Evolutionary conservation across 2,797 vertebrate genomes (phyloP).

Genomic region (Iguana delicatissima): DNA sequence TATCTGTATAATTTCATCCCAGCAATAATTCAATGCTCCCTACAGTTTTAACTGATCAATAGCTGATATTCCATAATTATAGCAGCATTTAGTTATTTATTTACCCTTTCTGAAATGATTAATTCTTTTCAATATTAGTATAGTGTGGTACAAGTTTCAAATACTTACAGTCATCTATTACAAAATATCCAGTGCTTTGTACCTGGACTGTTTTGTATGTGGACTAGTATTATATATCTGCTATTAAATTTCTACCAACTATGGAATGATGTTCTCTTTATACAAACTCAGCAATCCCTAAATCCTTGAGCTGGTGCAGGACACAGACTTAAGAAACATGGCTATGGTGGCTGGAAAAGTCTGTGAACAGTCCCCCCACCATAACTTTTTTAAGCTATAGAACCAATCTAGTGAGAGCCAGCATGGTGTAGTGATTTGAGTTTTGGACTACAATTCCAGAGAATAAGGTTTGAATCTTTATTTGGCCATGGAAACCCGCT

Average conservation of each 20-base stretch:
- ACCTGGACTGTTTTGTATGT: neutral
- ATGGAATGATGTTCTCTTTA: too few species aligned
- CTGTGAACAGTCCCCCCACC: too few species aligned
- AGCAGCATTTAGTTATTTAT: neutral
- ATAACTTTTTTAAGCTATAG: too few species aligned
- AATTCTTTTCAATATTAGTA: neutral
- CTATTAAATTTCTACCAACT: neutral
- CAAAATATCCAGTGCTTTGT: neutral
- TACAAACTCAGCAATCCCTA: too few species aligned
- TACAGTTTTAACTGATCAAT: neutral
- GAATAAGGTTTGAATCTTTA: too few species aligned
- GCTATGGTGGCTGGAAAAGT: too few species aligned
- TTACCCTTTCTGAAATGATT: neutral
- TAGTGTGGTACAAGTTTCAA: neutral
- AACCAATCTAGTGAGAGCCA: too few species aligned
- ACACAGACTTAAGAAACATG: too few species aligned
- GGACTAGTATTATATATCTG: neutral
- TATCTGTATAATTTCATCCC: neutral
- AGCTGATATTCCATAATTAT: neutral
- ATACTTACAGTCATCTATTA: neutral
- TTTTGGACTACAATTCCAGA: too few species aligned
- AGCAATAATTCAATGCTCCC: neutral
- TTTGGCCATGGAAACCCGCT: too few species aligned
- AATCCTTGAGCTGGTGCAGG: too few species aligned
- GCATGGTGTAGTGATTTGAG: too few species aligned